These are phyloP conservation scores for Stegostoma tigrinum DNA, from an alignment of 2,113 vertebrate genomes.

Conservation along the genomic window DNA sequence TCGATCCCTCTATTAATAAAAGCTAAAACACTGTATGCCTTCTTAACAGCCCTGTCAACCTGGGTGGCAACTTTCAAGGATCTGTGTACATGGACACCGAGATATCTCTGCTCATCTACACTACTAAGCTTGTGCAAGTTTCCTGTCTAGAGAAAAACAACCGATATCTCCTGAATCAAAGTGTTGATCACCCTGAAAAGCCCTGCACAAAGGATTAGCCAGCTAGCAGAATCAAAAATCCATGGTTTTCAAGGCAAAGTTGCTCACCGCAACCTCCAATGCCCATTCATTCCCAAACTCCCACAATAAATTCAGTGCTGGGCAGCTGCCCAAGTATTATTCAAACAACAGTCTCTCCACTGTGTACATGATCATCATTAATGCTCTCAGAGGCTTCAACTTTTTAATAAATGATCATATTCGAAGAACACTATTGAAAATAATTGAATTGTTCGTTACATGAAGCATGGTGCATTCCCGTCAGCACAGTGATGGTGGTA, in stretches of 20 bases:
- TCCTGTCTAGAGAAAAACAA: not conserved
- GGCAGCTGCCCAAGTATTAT: not conserved
- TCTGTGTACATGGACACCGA: too few species aligned
- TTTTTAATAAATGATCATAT: slow-evolving; percentile 35
- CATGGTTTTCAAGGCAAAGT: not conserved
- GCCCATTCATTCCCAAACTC: not conserved
- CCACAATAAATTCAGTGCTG: not conserved
- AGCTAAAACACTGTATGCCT: too few species aligned
- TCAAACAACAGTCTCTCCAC: slow-evolving; percentile 2
- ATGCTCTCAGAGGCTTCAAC: slow-evolving; percentile 11
- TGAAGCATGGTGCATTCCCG: not conserved
- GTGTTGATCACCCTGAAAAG: not conserved
- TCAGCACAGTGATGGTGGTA: not conserved
- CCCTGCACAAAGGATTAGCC: not conserved
- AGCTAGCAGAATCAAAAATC: not conserved
- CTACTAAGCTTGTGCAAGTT: not conserved
- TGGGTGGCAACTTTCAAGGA: too few species aligned
- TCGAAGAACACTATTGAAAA: not conserved
- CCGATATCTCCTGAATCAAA: not conserved
- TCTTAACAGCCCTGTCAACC: too few species aligned
- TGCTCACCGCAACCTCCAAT: not conserved
- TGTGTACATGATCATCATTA: not conserved
- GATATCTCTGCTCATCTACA: too few species aligned
- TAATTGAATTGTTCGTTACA: slow-evolving; percentile 28
- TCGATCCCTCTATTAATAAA: too few species aligned